phyloP scores from a whole-genome alignment of 1,140 invertebrate species.

The Yoshiicerus persimilis region DNA sequence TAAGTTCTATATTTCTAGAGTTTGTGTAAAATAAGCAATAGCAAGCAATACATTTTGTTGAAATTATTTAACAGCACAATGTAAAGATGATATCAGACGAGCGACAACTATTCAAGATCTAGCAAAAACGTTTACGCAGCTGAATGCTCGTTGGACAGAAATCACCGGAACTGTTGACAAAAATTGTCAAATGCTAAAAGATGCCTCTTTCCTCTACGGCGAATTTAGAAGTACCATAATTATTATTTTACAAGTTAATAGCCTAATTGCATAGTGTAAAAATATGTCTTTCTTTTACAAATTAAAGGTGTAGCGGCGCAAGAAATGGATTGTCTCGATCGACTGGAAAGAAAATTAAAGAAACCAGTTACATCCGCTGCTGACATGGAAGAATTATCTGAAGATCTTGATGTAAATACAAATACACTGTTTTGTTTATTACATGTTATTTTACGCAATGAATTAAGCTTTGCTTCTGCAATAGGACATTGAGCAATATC shows the following conservation, averaged over 20 bases:
- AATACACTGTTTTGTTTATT: constrained; percentile 53
- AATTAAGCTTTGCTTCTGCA: neutral
- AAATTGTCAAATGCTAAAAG: constrained; percentile 61
- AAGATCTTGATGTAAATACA: constrained; percentile 68
- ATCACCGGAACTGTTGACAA: constrained; percentile 67
- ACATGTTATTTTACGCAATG: neutral
- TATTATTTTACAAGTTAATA: too few relatives aligned
- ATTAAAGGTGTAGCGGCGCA: constrained; percentile 67
- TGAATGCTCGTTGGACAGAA: constrained; percentile 72
- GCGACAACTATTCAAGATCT: constrained; percentile 54
- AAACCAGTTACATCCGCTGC: constrained; percentile 69
- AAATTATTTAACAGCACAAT: constrained; percentile 24
- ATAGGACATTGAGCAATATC: constrained; percentile 83
- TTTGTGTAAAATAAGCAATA: neutral
- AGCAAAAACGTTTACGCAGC: constrained; percentile 66
- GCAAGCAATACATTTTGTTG: too few relatives aligned
- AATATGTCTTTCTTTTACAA: neutral
- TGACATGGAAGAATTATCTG: constrained; percentile 92
- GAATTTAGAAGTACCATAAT: constrained; percentile 73
- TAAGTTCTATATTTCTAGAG: neutral
- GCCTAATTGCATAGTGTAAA: neutral
- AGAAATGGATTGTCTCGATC: constrained; percentile 79
- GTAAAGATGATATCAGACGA: constrained; percentile 31
- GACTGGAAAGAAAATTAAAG: constrained; percentile 75
- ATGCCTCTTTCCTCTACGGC: constrained; percentile 71